Percentiles rank a stretch among this genome's conserved stretches.
Conservation (phyloP, 2,113 vertebrate species). For the Bagarius yarrelli region DNA sequence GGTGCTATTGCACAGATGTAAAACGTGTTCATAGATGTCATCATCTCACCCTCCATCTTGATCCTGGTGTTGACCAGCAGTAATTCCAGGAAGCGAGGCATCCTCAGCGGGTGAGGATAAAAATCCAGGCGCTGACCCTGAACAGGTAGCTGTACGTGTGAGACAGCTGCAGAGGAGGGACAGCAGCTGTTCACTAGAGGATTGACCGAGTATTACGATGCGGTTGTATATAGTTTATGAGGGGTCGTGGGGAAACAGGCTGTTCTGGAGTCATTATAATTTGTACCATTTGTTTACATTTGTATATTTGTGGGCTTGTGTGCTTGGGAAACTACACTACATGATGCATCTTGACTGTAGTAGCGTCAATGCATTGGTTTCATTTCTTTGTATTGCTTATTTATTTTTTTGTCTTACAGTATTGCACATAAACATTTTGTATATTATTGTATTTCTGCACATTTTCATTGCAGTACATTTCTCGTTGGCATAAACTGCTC, state of each 20-base stretch:
- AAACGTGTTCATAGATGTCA: conserved; percentile 7
- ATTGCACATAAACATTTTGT: background rate
- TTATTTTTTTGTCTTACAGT: too few species aligned
- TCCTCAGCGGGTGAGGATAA: conserved; percentile 38
- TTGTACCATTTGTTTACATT: conserved; percentile 51
- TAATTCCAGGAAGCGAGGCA: conserved; percentile 18
- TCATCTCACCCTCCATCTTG: background rate
- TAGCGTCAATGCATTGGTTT: background rate
- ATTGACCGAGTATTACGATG: conserved; percentile 36
- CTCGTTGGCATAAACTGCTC: background rate
- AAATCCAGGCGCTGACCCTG: conserved; percentile 31
- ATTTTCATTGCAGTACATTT: background rate
- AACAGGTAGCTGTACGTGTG: conserved; percentile 29
- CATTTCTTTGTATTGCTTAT: background rate
- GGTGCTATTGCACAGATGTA: background rate
- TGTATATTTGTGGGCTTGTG: conserved; percentile 29
- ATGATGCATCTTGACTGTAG: conserved; percentile 14
- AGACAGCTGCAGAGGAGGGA: conserved; percentile 49
- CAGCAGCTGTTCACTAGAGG: conserved; percentile 51
- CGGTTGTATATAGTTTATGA: conserved; percentile 52
- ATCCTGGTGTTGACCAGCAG: conserved; percentile 8
- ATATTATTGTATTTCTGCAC: background rate
- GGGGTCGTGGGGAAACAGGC: conserved; percentile 41
- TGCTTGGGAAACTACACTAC: conserved; percentile 27
- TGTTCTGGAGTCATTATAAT: conserved; percentile 48